Conservation (phyloP, 1,140 invertebrate genomes). For the Drosophila teissieri region DNA sequence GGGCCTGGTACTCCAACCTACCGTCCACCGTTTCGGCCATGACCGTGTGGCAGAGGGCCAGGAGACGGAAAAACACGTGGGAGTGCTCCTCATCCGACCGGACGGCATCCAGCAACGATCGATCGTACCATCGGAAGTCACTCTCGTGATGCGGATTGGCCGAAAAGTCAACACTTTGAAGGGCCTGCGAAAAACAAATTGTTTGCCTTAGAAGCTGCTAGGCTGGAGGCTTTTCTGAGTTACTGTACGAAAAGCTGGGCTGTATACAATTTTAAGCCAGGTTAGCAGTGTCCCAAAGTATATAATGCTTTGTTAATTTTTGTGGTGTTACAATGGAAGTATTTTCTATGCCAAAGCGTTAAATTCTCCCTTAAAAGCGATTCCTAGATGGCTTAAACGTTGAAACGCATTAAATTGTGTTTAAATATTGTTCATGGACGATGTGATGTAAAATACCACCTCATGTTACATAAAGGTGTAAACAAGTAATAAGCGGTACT, state of each 20-base stretch:
- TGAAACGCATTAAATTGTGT: too few species aligned
- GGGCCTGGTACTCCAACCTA: slow-evolving; percentile 89
- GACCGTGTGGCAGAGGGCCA: slow-evolving; percentile 98
- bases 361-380: too few species aligned
- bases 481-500: too few species aligned
- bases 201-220: not conserved
- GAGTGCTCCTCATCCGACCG: slow-evolving; percentile 89
- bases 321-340: not conserved
- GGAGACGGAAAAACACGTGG: slow-evolving; percentile 94
- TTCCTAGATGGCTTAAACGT: not conserved
- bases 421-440: too few species aligned
- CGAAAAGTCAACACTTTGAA: slow-evolving; percentile 95
- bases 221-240: not conserved
- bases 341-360: too few species aligned
- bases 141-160: slow-evolving; percentile 96
- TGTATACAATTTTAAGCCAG: slow-evolving; percentile 31
- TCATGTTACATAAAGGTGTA: too few species aligned
- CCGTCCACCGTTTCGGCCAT: slow-evolving; percentile 97
- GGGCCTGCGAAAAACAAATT: slow-evolving; percentile 85
- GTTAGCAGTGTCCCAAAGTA: slow-evolving; percentile 3
- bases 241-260: slow-evolving; percentile 21
- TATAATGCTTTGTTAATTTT: not conserved
- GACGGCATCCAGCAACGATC: slow-evolving; percentile 93
- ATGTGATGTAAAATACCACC: too few species aligned
- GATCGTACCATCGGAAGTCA: slow-evolving; percentile 97